Evolutionary conservation across 2,113 vertebrate species (phyloP).

Genomic region (Ancistrus triradiatus): DNA sequence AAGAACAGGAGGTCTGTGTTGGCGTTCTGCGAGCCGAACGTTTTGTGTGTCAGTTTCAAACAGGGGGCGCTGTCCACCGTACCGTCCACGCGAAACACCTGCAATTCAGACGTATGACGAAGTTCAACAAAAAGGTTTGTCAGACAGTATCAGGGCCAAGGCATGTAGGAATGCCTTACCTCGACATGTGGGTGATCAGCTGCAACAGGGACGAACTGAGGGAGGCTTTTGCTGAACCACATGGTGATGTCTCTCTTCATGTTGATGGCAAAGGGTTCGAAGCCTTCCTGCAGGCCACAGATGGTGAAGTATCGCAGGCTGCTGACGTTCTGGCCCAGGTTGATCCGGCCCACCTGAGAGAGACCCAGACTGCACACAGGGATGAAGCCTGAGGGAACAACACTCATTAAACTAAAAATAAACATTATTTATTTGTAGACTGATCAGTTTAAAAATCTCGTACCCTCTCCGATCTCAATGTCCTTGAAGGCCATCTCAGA

Average conservation of each 20-base stretch:
- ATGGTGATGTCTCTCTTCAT: slow-evolving; percentile 89
- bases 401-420: neutral
- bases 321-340: slow-evolving; percentile 87
- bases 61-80: slow-evolving; percentile 86
- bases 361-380: slow-evolving; percentile 86
- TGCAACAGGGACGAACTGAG: slow-evolving; percentile 75
- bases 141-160: neutral
- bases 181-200: slow-evolving; percentile 82
- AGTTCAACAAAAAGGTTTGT: neutral
- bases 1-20: slow-evolving; percentile 85
- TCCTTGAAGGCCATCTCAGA: slow-evolving; percentile 81
- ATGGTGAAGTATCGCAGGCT: slow-evolving; percentile 87
- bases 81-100: slow-evolving; percentile 84
- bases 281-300: slow-evolving; percentile 94
- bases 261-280: slow-evolving; percentile 91
- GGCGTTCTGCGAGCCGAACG: slow-evolving; percentile 83
- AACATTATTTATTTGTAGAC: no score
- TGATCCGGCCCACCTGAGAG: slow-evolving; percentile 82
- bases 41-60: slow-evolving; percentile 81
- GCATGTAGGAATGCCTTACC: slow-evolving; percentile 56
- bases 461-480: slow-evolving; percentile 72
- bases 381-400: slow-evolving; percentile 64
- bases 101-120: no score
- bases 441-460: no score
- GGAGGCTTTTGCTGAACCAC: slow-evolving; percentile 94